These are phyloP conservation scores for Entomobrya proxima DNA, from an alignment of 2,888 invertebrate species.

Conservation along the genomic window DNA sequence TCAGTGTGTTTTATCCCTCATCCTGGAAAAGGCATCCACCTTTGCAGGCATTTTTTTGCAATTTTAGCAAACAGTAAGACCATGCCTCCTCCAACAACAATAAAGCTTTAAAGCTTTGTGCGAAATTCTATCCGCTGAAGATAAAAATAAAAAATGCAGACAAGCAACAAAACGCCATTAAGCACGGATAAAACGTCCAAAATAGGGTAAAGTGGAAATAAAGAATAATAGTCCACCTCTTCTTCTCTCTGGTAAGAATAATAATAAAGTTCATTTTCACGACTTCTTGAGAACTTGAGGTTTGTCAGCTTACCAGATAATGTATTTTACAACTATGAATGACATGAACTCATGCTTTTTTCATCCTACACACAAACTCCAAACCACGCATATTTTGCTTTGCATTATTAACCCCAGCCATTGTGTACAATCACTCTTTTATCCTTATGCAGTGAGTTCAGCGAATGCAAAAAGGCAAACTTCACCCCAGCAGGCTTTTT, in stretches of 20 bases:
- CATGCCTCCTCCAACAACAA: too few relatives aligned
- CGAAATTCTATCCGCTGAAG: neutral
- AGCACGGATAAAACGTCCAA: neutral
- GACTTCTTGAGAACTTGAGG: constrained; percentile 36
- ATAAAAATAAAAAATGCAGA: neutral
- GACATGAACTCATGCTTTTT: constrained; percentile 40
- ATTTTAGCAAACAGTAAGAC: neutral
- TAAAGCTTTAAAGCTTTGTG: neutral
- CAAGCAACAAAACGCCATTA: neutral
- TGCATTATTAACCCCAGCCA: neutral
- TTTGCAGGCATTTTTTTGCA: neutral
- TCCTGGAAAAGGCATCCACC: neutral
- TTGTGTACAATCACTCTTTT: neutral
- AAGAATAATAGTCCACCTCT: constrained; percentile 10
- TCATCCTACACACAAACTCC: constrained; percentile 45
- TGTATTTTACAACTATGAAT: neutral
- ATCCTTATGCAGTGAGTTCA: constrained; percentile 10
- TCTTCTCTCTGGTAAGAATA: neutral
- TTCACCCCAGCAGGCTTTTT: too few relatives aligned
- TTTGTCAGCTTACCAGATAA: constrained; percentile 32
- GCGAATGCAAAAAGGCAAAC: neutral
- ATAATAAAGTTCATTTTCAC: constrained; percentile 43
- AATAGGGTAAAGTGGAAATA: neutral
- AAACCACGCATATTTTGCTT: constrained; percentile 17
- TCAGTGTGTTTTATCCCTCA: neutral